Conservation (phyloP, 2,888 invertebrate genomes). For the Aphodius granarius region DNA sequence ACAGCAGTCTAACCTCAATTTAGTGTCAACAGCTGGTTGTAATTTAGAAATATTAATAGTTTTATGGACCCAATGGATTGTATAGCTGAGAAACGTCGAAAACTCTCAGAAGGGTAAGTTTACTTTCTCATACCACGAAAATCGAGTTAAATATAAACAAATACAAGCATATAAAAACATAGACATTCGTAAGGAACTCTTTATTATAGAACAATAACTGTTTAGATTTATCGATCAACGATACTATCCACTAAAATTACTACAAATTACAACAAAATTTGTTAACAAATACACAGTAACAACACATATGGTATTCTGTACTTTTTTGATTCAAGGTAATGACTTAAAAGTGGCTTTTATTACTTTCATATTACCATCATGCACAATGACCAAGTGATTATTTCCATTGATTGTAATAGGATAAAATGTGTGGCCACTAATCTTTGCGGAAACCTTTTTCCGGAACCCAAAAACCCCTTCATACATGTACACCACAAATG, state of each 20-base stretch:
- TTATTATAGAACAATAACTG: neutral
- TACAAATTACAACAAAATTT: neutral
- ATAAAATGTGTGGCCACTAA: neutral
- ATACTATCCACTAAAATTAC: neutral
- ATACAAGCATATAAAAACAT: neutral
- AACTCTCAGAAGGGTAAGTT: neutral
- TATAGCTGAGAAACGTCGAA: neutral
- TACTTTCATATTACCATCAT: neutral
- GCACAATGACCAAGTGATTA: neutral
- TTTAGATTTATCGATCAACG: neutral
- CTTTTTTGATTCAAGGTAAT: neutral
- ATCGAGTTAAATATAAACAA: neutral
- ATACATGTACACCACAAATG: constrained; percentile 52
- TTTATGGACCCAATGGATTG: too few species aligned
- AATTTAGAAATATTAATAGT: neutral
- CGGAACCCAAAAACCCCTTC: constrained; percentile 53
- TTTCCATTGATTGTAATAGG: neutral
- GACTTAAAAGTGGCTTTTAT: neutral
- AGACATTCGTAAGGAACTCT: neutral
- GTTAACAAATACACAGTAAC: neutral
- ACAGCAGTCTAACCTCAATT: neutral
- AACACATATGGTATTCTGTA: neutral
- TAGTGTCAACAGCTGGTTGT: neutral
- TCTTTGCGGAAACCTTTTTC: neutral
- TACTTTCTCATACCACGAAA: neutral